Evolutionary conservation across 2,888 invertebrate species (phyloP), one percentile per base, ranked within the genome.

Genomic region (Mayetiola destructor): DNA sequence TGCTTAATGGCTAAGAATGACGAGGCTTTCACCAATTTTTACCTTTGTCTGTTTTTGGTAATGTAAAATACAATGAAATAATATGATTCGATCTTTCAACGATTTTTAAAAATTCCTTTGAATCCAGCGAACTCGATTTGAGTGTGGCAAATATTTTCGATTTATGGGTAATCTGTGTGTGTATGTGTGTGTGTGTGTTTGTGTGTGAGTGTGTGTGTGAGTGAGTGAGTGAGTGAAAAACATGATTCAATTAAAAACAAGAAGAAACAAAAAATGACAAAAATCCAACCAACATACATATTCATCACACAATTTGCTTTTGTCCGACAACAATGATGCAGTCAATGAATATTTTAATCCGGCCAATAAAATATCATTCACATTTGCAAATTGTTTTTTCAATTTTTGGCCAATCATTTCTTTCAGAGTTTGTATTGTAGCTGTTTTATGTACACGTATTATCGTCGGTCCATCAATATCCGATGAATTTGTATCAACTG

Each of bases 1-100:
- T 8, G 4, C 16, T 36, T 16, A 36, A 36, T 32, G 8, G 12
- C 32, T 32, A 12, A 32, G 8, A 32, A 6, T 32, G 32, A 32
- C 32, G 12, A 32, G 8, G 8, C 32, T 32, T 32, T 9, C 32
- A 32, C 8, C 12, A 32, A 30, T 68, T 68, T 64, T 69, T 74
- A 76, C 79, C 77, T 68, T 77, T 73, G 66, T 77, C 78, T 18
- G 76, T 75, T 61, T 79, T 77, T 12, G 85, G 85, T 60, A 85
- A 73, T 61, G 75, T 70, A 56, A 85, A 69, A 64, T 77, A 76
- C 57, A 85, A 67, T 61, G 78, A 76, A 60, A 83, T 79, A 48
- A 84, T 76, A 65, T 80, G 73, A 20, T 54, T 29, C 9, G 37
- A 57, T 52, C 27, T 3, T 27, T 53, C 57, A 1, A 57, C 42